phyloP scores from a whole-genome alignment of 2,888 invertebrate genomes.

The Diplolepis rosae region DNA sequence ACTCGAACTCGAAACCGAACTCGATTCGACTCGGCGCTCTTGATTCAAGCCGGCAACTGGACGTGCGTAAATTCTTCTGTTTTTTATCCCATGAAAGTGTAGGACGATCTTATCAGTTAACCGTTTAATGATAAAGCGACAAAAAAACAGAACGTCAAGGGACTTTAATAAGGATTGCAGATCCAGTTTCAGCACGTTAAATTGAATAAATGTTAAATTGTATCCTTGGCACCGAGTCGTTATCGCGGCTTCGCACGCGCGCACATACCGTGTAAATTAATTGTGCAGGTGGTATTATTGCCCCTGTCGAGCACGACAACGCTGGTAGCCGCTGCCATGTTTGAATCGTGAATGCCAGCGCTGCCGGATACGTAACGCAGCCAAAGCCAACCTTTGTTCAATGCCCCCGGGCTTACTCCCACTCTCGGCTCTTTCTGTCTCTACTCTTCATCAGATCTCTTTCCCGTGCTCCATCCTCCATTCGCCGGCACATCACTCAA shows the following conservation, averaged over 20 bases:
- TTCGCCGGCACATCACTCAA: not conserved
- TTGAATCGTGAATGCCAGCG: slow-evolving; percentile 71
- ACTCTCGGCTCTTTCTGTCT: slow-evolving; percentile 37
- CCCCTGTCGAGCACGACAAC: slow-evolving; percentile 96
- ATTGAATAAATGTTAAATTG: not conserved
- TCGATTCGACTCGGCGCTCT: slow-evolving; percentile 29
- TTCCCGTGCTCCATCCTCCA: slow-evolving; percentile 25
- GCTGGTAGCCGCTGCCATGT: slow-evolving; percentile 90
- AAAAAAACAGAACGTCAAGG: not conserved
- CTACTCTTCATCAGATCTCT: slow-evolving; percentile 33
- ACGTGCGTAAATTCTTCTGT: slow-evolving; percentile 7
- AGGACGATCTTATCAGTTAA: slow-evolving; percentile 11
- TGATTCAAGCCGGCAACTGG: slow-evolving; percentile 25
- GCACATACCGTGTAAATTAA: slow-evolving; percentile 93
- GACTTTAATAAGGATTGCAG: not conserved
- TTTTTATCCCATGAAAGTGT: slow-evolving; percentile 26
- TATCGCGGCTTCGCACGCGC: slow-evolving; percentile 36
- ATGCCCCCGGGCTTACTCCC: slow-evolving; percentile 56
- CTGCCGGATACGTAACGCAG: slow-evolving; percentile 57
- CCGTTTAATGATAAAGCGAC: slow-evolving; percentile 12
- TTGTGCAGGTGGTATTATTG: slow-evolving; percentile 96
- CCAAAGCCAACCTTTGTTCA: slow-evolving; percentile 68
- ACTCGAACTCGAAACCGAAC: slow-evolving; percentile 29
- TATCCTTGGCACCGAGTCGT: not conserved
- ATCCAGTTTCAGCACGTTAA: not conserved